These are phyloP conservation scores for Psophia crepitans DNA, from an alignment of 2,113 vertebrate species.

Conservation along the genomic window DNA sequence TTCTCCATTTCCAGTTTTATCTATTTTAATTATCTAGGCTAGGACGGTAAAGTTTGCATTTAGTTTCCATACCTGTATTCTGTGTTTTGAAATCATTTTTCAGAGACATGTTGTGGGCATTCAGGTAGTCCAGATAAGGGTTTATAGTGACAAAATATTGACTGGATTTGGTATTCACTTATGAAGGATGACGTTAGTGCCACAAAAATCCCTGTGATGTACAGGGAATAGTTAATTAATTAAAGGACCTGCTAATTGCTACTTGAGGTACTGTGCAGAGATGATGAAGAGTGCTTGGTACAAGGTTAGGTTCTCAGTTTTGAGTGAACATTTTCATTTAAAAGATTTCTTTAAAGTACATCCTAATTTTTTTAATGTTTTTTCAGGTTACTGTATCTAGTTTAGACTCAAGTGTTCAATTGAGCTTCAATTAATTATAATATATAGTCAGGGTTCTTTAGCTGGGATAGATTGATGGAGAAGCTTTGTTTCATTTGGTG, in stretches of 20 bases:
- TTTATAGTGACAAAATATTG: conserved; percentile 77
- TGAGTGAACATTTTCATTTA: conserved; percentile 65
- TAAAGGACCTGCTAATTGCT: conserved; percentile 81
- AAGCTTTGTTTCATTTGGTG: conserved; percentile 80
- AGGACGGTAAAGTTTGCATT: neutral
- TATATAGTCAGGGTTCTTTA: conserved; percentile 73
- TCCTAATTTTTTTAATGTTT: conserved; percentile 67
- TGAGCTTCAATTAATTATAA: conserved; percentile 80
- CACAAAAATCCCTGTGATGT: conserved; percentile 73
- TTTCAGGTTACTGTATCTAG: conserved; percentile 65
- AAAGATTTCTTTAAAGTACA: conserved; percentile 71
- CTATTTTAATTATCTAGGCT: neutral
- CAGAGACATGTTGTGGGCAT: neutral
- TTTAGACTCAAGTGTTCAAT: conserved; percentile 73
- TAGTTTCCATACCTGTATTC: conserved; percentile 37
- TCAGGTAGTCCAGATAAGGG: conserved; percentile 60
- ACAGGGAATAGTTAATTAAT: conserved; percentile 78
- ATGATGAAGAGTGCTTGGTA: conserved; percentile 70
- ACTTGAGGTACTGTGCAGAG: conserved; percentile 72
- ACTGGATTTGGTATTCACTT: conserved; percentile 70
- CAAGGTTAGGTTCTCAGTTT: conserved; percentile 71
- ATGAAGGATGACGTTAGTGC: conserved; percentile 70
- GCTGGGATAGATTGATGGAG: conserved; percentile 72
- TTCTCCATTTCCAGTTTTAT: neutral
- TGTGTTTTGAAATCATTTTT: neutral